These are phyloP conservation scores for Drusus annulatus DNA, from an alignment of 1,140 invertebrate species.

Conservation along the genomic window DNA sequence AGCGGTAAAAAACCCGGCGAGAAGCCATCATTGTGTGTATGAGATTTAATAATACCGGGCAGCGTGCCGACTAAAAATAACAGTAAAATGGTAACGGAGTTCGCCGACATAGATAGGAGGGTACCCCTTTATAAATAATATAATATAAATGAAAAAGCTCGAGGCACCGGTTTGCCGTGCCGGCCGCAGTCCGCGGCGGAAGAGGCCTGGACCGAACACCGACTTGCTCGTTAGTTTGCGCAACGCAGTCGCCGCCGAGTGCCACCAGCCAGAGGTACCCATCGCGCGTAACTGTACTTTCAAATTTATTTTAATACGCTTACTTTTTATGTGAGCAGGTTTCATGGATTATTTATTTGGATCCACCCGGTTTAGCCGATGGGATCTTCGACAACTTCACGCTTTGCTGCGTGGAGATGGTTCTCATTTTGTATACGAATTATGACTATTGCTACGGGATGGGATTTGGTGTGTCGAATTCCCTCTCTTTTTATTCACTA, in stretches of 20 bases:
- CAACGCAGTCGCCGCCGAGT: background rate
- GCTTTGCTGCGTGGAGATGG: background rate
- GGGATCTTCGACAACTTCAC: background rate
- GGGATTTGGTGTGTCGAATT: no score
- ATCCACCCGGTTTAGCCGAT: constrained; percentile 5
- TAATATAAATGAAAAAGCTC: constrained; percentile 11
- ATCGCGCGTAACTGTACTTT: background rate
- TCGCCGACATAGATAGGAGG: constrained; percentile 16
- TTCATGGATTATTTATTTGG: constrained; percentile 2
- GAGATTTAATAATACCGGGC: background rate
- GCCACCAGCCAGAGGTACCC: no score
- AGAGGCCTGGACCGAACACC: constrained; percentile 18
- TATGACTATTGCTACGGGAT: background rate
- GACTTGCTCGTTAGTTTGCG: constrained; percentile 17
- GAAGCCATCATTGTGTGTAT: constrained; percentile 7
- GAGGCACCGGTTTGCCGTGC: constrained; percentile 31
- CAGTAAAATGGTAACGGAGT: constrained; percentile 26
- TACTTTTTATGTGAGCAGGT: constrained; percentile 10
- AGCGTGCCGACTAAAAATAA: constrained; percentile 4
- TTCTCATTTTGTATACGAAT: constrained; percentile 1
- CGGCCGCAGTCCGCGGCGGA: background rate
- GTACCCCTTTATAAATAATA: constrained; percentile 24
- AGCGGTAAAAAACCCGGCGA: background rate
- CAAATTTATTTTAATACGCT: constrained; percentile 33
- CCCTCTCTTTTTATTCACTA: no score